These are phyloP conservation scores for Eulacestoma nigropectus DNA, from an alignment of 2,113 vertebrate species.

Conservation along the genomic window DNA sequence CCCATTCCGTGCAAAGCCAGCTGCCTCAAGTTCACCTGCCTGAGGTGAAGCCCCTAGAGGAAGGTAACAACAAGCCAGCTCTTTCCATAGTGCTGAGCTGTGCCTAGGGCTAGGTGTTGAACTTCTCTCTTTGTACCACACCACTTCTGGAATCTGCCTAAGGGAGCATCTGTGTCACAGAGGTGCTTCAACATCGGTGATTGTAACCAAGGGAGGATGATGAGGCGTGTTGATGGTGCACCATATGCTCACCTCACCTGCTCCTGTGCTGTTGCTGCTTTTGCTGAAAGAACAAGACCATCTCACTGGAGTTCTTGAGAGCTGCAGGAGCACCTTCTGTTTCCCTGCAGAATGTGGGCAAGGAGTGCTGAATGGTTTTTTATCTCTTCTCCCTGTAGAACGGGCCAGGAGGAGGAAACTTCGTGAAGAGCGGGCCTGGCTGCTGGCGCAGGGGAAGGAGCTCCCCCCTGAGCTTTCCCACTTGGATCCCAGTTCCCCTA, in stretches of 20 bases:
- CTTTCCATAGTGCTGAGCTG: background rate
- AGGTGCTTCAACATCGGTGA: background rate
- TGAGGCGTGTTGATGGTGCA: accelerated
- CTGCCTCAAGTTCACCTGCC: background rate
- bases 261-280: background rate
- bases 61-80: background rate
- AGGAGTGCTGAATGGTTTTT: background rate
- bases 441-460: constrained; percentile 92
- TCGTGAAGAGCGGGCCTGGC: constrained; percentile 90
- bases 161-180: background rate
- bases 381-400: constrained; percentile 69
- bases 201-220: background rate
- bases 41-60: background rate
- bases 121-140: background rate
- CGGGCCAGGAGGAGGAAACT: constrained; percentile 90
- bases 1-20: background rate
- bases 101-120: background rate
- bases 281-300: background rate
- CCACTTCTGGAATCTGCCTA: background rate
- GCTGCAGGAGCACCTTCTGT: background rate
- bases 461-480: constrained; percentile 89
- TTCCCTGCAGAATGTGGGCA: background rate
- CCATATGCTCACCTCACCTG: background rate
- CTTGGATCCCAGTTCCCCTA: constrained; percentile 87
- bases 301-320: background rate